Evolutionary conservation across 2,797 vertebrate species (phyloP), one percentile per base, ranked within the genome.

Genomic region (Lophius americanus): DNA sequence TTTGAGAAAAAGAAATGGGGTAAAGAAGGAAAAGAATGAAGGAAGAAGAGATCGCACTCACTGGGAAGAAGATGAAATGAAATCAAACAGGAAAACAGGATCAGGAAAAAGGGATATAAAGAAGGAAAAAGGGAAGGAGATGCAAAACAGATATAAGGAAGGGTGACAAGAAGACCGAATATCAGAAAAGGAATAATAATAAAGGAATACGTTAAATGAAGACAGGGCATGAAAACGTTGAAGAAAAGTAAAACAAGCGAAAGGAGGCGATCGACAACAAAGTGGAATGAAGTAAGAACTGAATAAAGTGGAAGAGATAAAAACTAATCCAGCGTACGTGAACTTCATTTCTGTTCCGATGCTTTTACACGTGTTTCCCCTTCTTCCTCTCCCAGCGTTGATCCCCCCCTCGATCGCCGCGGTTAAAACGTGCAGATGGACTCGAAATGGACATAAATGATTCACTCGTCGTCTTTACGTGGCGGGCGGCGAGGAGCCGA

Each of bases 371-470:
- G 42, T 59, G 67, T 51, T 47, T 43, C 7, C 23, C 33, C 2
- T 43, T 43, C 32, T 3, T 6, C 41, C n/a, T 5, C 33, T 36
- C 33, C 4, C 3, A 38, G 0, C n/a, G 43, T 41, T 37, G 6
- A 33, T 51, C 7, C 7, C 1, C 33, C 36, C 44, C 38, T 49
- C 9, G 41, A 38, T 55, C 36, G 1, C 1, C 0, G 2, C 3
- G 36, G 14, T n/a, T 37, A 57, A n/a, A 54, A 57, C 1, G 32
- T 51, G 37, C 41, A 32, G 3, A 48, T 33, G 46, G 12, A 47
- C 32, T 59, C 3, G 58, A 60, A 58, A 4, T 1, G 9, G 55
- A 32, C 51, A 69, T 84, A 33, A 80, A 82, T 67, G 66, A 82
- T 82, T 86, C 54, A 76, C 50, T 6, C 7, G 12, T 47, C 57